Evolutionary conservation across 2,888 invertebrate species (phyloP).

Genomic region (Unio delphinus): DNA sequence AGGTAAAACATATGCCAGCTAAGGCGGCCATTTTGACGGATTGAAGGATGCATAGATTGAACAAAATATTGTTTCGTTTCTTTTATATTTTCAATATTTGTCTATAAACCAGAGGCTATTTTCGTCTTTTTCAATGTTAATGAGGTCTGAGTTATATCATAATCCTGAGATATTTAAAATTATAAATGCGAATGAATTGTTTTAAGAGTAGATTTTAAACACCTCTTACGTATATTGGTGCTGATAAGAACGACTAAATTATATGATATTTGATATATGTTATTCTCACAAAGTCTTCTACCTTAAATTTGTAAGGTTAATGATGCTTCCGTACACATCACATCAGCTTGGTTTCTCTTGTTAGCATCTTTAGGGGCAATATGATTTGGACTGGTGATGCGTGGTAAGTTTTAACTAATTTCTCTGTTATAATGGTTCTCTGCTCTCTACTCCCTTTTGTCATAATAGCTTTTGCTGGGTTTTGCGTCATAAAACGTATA

Average conservation of each 20-base stretch:
- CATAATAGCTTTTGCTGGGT: slow-evolving; percentile 10
- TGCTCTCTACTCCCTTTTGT: slow-evolving; percentile 14
- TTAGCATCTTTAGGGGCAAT: slow-evolving; percentile 15
- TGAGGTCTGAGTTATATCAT: slow-evolving; percentile 17
- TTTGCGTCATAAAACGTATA: slow-evolving; percentile 13
- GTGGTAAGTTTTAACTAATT: slow-evolving; percentile 12
- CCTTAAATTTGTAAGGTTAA: slow-evolving; percentile 11
- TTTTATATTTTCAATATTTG: slow-evolving; percentile 10
- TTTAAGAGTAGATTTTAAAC: slow-evolving; percentile 14
- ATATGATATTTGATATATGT: slow-evolving; percentile 7
- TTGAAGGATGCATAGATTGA: neutral
- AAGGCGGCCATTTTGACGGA: too few species aligned
- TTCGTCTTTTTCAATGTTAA: slow-evolving; percentile 23
- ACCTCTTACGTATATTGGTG: slow-evolving; percentile 19
- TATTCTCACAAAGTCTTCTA: slow-evolving; percentile 17
- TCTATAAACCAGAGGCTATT: slow-evolving; percentile 24
- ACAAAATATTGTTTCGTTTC: slow-evolving; percentile 15
- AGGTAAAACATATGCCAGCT: too few species aligned
- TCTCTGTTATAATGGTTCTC: slow-evolving; percentile 5
- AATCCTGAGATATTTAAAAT: slow-evolving; percentile 15
- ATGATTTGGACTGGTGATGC: slow-evolving; percentile 13
- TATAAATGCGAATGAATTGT: slow-evolving; percentile 19
- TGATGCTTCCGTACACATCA: slow-evolving; percentile 8
- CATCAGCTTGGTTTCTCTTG: slow-evolving; percentile 16
- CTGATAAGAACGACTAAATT: slow-evolving; percentile 16